Evolutionary conservation across 2,113 vertebrate species (phyloP).

Genomic region (Tenrec ecaudatus): DNA sequence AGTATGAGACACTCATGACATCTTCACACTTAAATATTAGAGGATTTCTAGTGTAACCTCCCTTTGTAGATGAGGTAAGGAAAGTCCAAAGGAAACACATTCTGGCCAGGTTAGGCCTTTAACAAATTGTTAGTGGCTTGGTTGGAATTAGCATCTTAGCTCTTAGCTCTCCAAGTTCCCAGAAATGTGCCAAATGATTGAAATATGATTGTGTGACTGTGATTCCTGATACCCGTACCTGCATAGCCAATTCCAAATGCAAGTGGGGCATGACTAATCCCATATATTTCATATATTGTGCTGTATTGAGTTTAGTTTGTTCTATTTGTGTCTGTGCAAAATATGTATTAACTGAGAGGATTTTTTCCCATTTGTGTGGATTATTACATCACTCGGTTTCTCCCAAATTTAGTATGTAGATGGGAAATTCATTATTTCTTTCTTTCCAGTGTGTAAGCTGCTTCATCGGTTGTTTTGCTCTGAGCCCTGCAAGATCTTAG

Average conservation of each 20-base stretch:
- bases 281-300: neutral
- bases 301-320: neutral
- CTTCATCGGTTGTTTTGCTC: neutral
- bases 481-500: neutral
- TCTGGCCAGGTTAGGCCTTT: neutral
- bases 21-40: neutral
- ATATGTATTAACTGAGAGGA: neutral
- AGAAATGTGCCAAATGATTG: neutral
- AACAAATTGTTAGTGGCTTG: neutral
- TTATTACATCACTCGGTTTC: neutral
- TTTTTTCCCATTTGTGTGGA: neutral
- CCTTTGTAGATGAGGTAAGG: neutral
- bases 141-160: neutral
- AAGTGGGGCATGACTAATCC: accelerated
- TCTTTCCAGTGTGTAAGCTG: neutral
- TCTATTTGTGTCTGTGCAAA: neutral
- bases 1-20: neutral
- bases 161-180: neutral
- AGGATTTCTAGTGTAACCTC: neutral
- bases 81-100: neutral
- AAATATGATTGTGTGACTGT: neutral
- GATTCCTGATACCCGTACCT: neutral
- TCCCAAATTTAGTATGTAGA: neutral
- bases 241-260: neutral
- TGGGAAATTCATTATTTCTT: neutral